Evolutionary conservation across 2,113 vertebrate genomes (phyloP).

Genomic region (Phylloscopus whistleri): DNA sequence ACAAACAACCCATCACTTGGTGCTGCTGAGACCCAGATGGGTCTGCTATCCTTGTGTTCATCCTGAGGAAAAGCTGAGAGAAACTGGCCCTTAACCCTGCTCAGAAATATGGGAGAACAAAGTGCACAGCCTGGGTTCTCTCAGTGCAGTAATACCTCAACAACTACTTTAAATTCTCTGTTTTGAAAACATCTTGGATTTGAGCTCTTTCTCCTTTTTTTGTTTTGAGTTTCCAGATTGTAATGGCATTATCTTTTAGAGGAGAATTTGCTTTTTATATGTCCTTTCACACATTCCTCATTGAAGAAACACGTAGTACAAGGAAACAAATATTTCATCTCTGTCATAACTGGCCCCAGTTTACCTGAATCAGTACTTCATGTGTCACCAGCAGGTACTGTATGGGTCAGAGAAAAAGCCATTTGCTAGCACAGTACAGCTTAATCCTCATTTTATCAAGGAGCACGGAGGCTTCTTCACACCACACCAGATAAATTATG

Average conservation of each 20-base stretch:
- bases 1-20: not conserved
- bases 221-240: not conserved
- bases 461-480: not conserved
- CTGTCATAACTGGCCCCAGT: not conserved
- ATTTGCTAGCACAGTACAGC: not conserved
- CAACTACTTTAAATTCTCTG: too few species aligned
- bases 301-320: not conserved
- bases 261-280: not conserved
- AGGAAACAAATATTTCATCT: not conserved
- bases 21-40: not conserved
- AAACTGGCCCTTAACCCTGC: not conserved
- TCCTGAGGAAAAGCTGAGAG: not conserved
- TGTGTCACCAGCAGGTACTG: not conserved
- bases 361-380: not conserved
- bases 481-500: not conserved
- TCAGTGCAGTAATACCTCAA: not conserved
- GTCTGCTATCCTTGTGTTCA: not conserved
- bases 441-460: not conserved
- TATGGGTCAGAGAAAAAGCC: not conserved
- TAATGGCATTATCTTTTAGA: not conserved
- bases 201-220: not conserved
- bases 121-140: not conserved
- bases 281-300: not conserved
- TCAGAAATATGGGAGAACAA: not conserved
- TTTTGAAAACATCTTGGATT: not conserved